Evolutionary conservation across 2,113 vertebrate species (phyloP), one percentile per base, ranked within the genome.

Genomic region (Campylomormyrus tamandua): DNA sequence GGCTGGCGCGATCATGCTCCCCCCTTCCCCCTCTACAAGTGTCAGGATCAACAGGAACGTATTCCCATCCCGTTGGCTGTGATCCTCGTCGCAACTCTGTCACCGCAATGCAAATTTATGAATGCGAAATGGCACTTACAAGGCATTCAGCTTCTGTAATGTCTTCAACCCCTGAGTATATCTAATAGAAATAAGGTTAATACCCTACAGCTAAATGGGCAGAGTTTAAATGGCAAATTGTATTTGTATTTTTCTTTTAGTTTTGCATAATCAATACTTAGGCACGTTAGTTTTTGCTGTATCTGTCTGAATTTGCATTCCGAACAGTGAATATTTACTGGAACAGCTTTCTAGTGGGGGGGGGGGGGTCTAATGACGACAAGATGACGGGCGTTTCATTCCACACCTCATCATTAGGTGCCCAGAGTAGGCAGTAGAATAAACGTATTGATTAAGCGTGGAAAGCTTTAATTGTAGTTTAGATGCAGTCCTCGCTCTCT

Each of bases 391-490:
- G 77, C 39, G n/a, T 45, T 83, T 83, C 77, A 24, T 17, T 45
- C 17, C 15, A 3, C 77, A 10, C 35, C 77, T 21, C 1, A 6
- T 19, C 42, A 45, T 45, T 45, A 83, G 42, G 5, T 83, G 77
- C 77, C 42, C 17, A 42, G 83, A 48, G 8, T 19, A 48, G 83
- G 83, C 45, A 11, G 21, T n/a, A 42, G 10, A 10, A 84, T 39
- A n/a, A 84, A 48, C 1, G 24, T 19, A 45, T 84, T 84, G 83
- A 84, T 84, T 48, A 84, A 84, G 21, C 1, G 21, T 21, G 19
- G 83, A 87, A 87, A 87, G n/a, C 48, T 52, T 52, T 84, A 52
- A 87, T 87, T 35, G 48, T n/a, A 31, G 84, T 86, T n/a, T 7
- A 52, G 24, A 50, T 27, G n/a, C 84, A 31, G 39, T 13, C 48